Evolutionary conservation across 2,888 invertebrate genomes (phyloP), one percentile per base, ranked within the genome.

Genomic region (Lacanobia wlatinum): DNA sequence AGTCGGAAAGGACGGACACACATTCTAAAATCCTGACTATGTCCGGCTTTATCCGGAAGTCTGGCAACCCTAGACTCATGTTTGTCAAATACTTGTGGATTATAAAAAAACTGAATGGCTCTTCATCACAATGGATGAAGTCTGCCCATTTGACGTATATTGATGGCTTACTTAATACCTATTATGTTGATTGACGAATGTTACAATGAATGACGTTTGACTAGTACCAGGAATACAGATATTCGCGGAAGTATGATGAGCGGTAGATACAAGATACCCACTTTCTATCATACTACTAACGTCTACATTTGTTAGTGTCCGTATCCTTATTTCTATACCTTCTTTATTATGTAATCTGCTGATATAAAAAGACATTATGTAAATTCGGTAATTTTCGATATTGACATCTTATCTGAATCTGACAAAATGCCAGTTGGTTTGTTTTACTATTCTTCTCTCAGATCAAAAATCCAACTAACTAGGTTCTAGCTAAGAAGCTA

Each of bases 381-480:
- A 75, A 75, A 78, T 75, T 18, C 23, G 9, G 53, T 40, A 66
- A 66, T 70, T 65, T 65, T 80, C 16, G 62, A 52, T 55, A 73
- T 55, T 46, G 58, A 46, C 43, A n/a, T 80, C 50, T 73, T 59
- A 62, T 73, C 55, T 43, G 62, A 50, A 67, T 55, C 18, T 7
- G 58, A 28, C 14, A 53, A 40, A 63, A 60, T 55, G 59, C 14
- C 8, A 59, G 14, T 28, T 14, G 21, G 55, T 63, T 28, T 46
- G 58, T 38, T 52, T 38, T 38, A 21, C 9, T 61, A 61, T 76
- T 64, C 14, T 68, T 28, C 28, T 38, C 14, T 60, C 2, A 61
- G 21, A 28, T 60, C 18, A 6, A 28, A 23, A 46, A 52, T 58
- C 14, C 8, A 48, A 23, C 28, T 43, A n/a, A 23, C 34, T 10